These are phyloP conservation scores for Lepidurus apus DNA, from an alignment of 1,140 invertebrate species.

Conservation along the genomic window DNA sequence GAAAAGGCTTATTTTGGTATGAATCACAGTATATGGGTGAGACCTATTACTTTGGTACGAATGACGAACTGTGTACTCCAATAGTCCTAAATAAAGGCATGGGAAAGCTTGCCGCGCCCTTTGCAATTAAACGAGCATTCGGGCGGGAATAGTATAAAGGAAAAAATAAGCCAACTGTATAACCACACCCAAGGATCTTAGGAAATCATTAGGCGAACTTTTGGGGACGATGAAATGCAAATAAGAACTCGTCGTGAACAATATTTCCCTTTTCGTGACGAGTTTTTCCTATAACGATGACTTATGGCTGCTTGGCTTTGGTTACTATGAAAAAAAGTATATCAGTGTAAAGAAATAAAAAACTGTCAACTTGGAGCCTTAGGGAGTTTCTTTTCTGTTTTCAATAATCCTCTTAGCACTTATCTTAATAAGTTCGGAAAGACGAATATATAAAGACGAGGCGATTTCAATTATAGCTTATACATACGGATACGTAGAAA, in stretches of 20 bases:
- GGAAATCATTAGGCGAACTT: background rate
- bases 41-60: background rate
- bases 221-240: conserved; percentile 11
- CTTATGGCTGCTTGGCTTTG: background rate
- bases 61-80: background rate
- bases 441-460: background rate
- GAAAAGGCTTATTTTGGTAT: too few relatives aligned
- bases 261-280: background rate
- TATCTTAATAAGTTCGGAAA: conserved; percentile 19
- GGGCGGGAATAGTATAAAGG: background rate
- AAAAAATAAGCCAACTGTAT: background rate
- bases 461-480: conserved; percentile 3
- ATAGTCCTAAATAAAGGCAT: background rate
- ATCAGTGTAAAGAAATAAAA: background rate
- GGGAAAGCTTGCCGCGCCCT: background rate
- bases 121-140: background rate
- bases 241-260: background rate
- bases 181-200: background rate
- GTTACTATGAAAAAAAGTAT: background rate
- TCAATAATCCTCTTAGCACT: conserved; percentile 11
- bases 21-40: too few relatives aligned
- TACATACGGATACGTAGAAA: background rate
- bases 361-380: background rate
- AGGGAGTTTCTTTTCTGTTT: background rate
- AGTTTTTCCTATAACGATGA: background rate